Evolutionary conservation across 2,888 invertebrate genomes (phyloP), one percentile per base, ranked within the genome.

Genomic region (Xylocampa areola): DNA sequence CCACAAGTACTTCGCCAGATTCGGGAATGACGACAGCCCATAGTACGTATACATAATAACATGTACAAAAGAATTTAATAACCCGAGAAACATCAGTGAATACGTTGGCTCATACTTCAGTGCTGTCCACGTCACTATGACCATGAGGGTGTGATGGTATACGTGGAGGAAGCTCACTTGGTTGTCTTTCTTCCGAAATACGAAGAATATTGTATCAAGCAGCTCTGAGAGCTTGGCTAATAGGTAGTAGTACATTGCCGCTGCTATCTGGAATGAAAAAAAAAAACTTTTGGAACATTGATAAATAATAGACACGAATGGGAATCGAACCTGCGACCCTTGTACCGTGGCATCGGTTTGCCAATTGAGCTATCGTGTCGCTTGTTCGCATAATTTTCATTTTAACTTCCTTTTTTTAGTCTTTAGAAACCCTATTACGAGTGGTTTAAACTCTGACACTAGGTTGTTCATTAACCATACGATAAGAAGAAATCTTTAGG

Each of bases 151-250:
- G 81, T 98, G 98, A 85, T 98, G 98, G 80, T 97, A 97, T 0
- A 98, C 96, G 80, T 98, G 97, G 14, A 98, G 94, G 77, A 97
- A 97, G 0, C 97, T 95, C 2, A 97, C 96, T 88, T 98, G 98
- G 35, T 95, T 74, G 94, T 94, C 29, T 92, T 90, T 77, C 86
- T 97, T 97, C 11, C 97, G 94, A 73, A 97, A 87, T 8, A 97
- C 96, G 84, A 98, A 97, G 89, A 98, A 97, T n/a, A 97, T 95
- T 0, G 96, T 96, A 77, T 96, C 96, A 59, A 96, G 76, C 0
- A 96, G 92, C 81, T 96, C 96, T 0, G 96, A 91, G 13, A 96
- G 84, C 86, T 96, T 96, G 13, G 96, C 96, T 63, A 96, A 91
- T 79, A 96, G 32, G 16, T 74, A 74, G 37, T 52, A 96, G 80